Conservation (phyloP, 2,113 vertebrate species). For the Dromiciops gliroides region DNA sequence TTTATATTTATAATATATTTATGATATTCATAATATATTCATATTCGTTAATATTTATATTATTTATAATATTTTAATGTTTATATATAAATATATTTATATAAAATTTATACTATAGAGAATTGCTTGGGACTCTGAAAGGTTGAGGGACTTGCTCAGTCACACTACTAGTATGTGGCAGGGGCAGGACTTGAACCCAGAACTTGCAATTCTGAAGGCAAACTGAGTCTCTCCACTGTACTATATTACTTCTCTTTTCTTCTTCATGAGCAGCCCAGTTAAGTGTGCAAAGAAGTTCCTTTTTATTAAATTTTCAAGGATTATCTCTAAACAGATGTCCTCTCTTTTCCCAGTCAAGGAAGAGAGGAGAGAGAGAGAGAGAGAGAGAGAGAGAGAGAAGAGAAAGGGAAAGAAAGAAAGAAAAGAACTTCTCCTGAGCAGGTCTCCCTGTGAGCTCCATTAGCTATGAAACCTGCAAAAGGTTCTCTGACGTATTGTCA, state of each 20-base stretch:
- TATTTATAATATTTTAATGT: too few species aligned
- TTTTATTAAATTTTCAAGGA: not conserved
- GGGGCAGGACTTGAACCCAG: not conserved
- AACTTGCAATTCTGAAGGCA: not conserved
- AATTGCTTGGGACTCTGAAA: not conserved
- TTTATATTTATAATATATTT: too few species aligned
- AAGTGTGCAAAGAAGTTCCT: not conserved
- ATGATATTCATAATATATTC: too few species aligned
- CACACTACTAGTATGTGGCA: not conserved
- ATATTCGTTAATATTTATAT: too few species aligned
- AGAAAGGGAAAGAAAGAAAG: too few species aligned
- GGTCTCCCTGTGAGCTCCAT: not conserved
- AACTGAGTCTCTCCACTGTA: not conserved
- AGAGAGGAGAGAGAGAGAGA: too few species aligned
- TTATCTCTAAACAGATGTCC: not conserved
- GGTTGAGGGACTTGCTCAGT: not conserved
- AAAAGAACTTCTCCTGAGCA: not conserved
- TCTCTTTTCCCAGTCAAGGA: not conserved
- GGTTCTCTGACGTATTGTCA: not conserved
- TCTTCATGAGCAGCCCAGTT: not conserved
- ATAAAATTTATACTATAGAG: not conserved
- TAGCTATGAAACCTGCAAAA: not conserved
- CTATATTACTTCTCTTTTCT: not conserved
- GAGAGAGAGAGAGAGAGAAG: not conserved
- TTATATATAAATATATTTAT: too few species aligned